Evolutionary conservation across 2,888 invertebrate species (phyloP), one percentile per base, ranked within the genome.

Genomic region (Sisyra nigra): DNA sequence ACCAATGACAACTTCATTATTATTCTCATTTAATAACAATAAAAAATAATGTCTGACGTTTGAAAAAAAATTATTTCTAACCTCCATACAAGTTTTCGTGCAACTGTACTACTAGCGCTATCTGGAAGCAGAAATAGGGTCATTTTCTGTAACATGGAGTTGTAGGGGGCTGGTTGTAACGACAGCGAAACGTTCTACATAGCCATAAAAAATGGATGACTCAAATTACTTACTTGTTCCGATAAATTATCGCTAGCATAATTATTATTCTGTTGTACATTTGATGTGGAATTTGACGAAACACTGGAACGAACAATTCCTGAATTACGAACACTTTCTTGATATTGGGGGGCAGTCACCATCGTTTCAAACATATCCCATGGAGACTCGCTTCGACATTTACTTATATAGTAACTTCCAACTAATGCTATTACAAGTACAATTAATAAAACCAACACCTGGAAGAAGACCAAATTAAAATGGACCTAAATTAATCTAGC

Each of bases 381-480:
- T 8, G 34, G 19, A 19, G 18, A 17, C 9, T 18, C 35, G n/a
- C 34, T 34, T 8, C 42, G 34, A 29, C 42, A 42, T 10, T 19
- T 15, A 13, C 30, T 29, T 14, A 42, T 24, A 19, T 42, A 42
- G 15, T 19, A 42, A 9, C 31, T 35, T 13, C 18, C 35, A 6
- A 42, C 13, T 29, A 42, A 10, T 10, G 42, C 39, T 29, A 41
- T 54, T 32, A 57, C 52, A 41, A 62, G 45, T 15, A 62, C 48
- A 13, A 56, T 57, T 42, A 57, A 59, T 58, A 78, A 71, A 50
- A 77, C 69, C 39, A 75, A 60, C 49, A 73, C 72, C 58, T 76
- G 76, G 52, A 72, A 48, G 49, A 45, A 35, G 24, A 45, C 36
- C 15, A 39, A 24, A 34, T 18, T n/a, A n/a, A n/a, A 2, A 11